Base-by-base conservation (phyloP, 2,888 invertebrate species). In the Buathra laborator region DNA sequence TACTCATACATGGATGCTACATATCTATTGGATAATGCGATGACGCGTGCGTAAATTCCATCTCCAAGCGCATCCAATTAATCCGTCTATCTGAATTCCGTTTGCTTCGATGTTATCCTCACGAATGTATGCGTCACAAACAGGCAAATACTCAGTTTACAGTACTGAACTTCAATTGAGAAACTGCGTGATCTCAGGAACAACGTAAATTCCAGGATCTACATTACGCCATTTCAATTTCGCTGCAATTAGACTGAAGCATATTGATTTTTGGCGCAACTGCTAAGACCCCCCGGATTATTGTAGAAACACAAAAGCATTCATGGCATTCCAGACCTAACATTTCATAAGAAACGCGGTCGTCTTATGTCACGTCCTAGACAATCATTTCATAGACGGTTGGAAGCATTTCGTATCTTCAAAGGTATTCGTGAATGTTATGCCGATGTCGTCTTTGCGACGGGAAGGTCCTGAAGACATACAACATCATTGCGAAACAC, bases 1-100 rank as follows among this genome's bases (percentile, higher is more conserved):
- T 37, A 9, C 19, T 5, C n/a, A 51, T 43, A 12, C n/a, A 51
- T 4, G 14, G 16, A 0, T 14, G 62, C 29, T 32, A 19, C 29
- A 32, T 16, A 6, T 16, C 10, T 7, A 19, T 75, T 32, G 46
- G 62, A 51, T 48, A 64, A 75, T 32, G 16, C 64, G 72, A 62
- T 74, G 72, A 74, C 56, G 19, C 56, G 56, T 56, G 12, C 24
- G 19, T 24, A 19, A 12, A 9, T 4, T 56, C 56, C 56, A 24
- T 19, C 56, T 19, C 24, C 56, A 56, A 24, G 24, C 24, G 10
- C 19, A 24, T 56, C 56, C 56, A 24, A 56, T 56, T 56, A 56
- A 56, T 12, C 24, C 56, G 56, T 56, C 56, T 56, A 56, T 56
- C 56, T 56, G 24, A 12, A 56, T 56, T 56, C 56, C 24, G 4